Percentiles rank a stretch among this genome's conserved stretches.
Conservation (phyloP, 2,113 vertebrate species). For the Steatornis caripensis region DNA sequence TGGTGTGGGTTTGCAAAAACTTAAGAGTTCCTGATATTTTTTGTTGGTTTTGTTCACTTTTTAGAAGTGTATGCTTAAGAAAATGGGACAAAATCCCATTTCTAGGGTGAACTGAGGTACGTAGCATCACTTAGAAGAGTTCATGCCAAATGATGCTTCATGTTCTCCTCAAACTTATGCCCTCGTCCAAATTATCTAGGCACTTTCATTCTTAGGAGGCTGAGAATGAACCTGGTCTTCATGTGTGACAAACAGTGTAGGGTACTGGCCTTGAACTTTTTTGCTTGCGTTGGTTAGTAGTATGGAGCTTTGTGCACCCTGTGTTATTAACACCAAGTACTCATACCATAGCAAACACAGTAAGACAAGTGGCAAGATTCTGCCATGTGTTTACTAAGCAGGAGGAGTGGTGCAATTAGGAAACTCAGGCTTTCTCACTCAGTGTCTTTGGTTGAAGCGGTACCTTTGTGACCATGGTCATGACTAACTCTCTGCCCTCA, state of each 20-base stretch:
- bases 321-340: neutral
- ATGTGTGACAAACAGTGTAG: neutral
- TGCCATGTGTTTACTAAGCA: neutral
- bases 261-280: neutral
- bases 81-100: neutral
- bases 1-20: neutral
- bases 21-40: neutral
- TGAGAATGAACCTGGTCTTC: neutral
- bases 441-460: neutral
- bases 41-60: neutral
- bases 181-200: neutral
- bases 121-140: neutral
- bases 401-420: neutral
- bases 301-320: neutral
- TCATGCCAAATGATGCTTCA: neutral
- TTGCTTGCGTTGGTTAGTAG: neutral
- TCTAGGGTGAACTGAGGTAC: neutral
- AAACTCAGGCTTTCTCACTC: neutral
- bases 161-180: neutral
- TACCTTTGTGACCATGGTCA: neutral
- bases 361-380: neutral
- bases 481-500: conserved; percentile 41
- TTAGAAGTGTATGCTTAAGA: neutral
- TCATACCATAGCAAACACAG: neutral
- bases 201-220: neutral